Conservation (phyloP, 1,140 invertebrate genomes). For the Bombus confusus region DNA sequence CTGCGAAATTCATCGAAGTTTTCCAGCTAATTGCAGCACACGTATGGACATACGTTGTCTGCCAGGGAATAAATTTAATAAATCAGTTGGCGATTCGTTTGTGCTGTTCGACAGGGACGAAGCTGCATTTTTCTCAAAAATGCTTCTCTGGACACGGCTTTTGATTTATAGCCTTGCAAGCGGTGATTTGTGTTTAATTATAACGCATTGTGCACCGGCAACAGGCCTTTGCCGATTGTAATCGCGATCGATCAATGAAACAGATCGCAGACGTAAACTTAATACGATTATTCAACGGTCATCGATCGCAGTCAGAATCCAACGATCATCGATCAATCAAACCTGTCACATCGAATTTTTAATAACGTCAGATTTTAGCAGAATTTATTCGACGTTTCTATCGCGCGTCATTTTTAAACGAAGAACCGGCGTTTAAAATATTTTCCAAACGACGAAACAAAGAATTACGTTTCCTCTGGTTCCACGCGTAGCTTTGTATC, state of each 20-base stretch:
- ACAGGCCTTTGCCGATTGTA: not conserved
- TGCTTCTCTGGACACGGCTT: not conserved
- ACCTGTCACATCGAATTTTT: not conserved
- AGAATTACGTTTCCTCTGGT: not conserved
- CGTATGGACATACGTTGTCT: not conserved
- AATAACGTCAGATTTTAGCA: not conserved
- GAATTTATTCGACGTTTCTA: not conserved
- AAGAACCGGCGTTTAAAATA: not conserved
- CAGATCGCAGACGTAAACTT: constrained; percentile 7
- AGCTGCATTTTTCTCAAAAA: not conserved
- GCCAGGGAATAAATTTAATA: constrained; percentile 2
- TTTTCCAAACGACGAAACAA: not conserved
- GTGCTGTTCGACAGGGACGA: too few species aligned
- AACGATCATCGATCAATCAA: not conserved
- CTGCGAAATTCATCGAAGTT: not conserved
- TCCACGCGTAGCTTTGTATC: too few species aligned
- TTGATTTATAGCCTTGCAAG: not conserved
- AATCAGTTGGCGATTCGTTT: not conserved
- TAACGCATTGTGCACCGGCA: not conserved
- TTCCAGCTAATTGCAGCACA: not conserved
- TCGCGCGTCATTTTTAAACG: not conserved
- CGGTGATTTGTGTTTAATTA: constrained; percentile 18
- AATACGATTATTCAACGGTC: constrained; percentile 27
- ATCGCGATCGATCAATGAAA: constrained; percentile 27
- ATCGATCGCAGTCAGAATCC: constrained; percentile 1